Base-by-base conservation (phyloP, 2,797 vertebrate genomes). In the Chiroxiphia lanceolata region DNA sequence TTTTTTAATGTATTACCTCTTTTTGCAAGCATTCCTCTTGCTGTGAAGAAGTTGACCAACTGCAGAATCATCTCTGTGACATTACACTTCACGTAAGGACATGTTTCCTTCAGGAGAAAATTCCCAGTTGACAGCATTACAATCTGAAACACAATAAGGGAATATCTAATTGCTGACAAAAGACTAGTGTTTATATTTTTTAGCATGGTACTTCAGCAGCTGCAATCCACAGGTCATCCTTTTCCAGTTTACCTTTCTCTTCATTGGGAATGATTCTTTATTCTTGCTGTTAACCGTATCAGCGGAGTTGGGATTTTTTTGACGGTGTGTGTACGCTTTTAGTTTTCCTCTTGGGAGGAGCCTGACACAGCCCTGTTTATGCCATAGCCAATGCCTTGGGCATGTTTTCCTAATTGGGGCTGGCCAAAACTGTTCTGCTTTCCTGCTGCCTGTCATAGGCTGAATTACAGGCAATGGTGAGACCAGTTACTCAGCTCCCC, bases 401-500 rank as follows among this genome's bases (percentile, higher is more conserved):
- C 69, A 83, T 36, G 71, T 83, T 96, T 93, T 72, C 81, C 81
- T 96, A 82, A 95, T 26, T 81, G 93, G 53, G 56, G 31, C 4
- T 95, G 75, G 74, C 84, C 48, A 11, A 95, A 91, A 64, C 33
- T 69, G 33, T 54, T 79, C 74, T 81, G 74, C 69, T 92, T 93
- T 83, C 54, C 84, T 84, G 45, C 63, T 87, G 78, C 82, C 74
- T 90, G 72, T 89, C 88, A 48, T 4, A 72, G 77, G 71, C 63
- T 87, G 78, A 89, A 61, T 76, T 88, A 87, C 94, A 89, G 96
- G 95, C 71, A 92, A 60, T 21, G 67, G 67, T 15, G n/a, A 80
- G 65, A 69, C 86, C 12, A 11, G 57, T 92, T 89, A 88, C 77
- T 36, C 92, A 86, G 27, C 59, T 90, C 76, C 54, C 44, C 87